These are phyloP conservation scores for Anthopleura xanthogrammica DNA, from an alignment of 92 coral and sea anemone genomes.

Conservation along the genomic window DNA sequence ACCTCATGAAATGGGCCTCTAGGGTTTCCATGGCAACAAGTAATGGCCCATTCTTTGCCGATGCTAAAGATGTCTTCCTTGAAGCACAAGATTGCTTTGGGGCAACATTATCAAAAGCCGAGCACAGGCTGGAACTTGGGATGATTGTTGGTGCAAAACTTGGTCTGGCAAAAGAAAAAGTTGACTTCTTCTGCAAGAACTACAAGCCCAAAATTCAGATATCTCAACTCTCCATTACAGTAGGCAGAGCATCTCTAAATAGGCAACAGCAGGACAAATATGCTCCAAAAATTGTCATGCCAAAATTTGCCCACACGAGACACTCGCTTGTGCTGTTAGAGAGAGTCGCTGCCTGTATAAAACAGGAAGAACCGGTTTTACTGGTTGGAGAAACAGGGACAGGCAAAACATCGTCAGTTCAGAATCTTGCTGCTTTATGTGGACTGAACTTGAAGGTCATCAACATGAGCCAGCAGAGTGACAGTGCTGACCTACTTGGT, in stretches of 20 bases:
- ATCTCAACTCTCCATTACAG: constrained; percentile 76
- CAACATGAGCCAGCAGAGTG: constrained; percentile 99
- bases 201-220: constrained; percentile 83
- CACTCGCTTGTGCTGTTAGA: constrained; percentile 85
- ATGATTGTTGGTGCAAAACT: constrained; percentile 92
- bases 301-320: constrained; percentile 89
- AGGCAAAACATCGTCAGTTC: constrained; percentile 94
- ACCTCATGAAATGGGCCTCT: constrained; percentile 88
- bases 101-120: constrained; percentile 73
- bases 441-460: constrained; percentile 67
- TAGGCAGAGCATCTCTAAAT: constrained; percentile 76
- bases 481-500: constrained; percentile 92
- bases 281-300: neutral
- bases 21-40: constrained; percentile 64
- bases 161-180: constrained; percentile 79
- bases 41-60: constrained; percentile 54
- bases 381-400: constrained; percentile 99
- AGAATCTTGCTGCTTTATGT: constrained; percentile 79
- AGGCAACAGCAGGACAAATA: constrained; percentile 35
- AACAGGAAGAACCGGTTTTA: constrained; percentile 85
- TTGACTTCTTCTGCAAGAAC: constrained; percentile 71
- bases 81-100: constrained; percentile 97
- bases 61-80: constrained; percentile 77
- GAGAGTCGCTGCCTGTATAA: constrained; percentile 80
- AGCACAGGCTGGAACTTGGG: constrained; percentile 54